Percentiles rank a stretch among this genome's conserved stretches.
Evolutionary conservation across 2,113 vertebrate species (phyloP).

Genomic region (Bambusicola thoracicus): DNA sequence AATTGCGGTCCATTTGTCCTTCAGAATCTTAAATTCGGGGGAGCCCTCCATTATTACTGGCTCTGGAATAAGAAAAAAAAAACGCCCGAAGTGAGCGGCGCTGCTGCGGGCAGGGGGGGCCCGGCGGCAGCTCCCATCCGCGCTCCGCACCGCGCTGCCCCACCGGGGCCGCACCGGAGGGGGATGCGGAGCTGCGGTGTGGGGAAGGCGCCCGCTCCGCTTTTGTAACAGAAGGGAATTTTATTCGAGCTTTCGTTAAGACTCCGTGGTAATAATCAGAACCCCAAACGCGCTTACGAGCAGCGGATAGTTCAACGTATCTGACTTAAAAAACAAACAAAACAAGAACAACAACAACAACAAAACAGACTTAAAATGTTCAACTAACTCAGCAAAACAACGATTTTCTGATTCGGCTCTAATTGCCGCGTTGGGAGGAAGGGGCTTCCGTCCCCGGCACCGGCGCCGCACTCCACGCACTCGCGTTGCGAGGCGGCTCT

Average conservation of each 20-base stretch:
- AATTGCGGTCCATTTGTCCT: conserved; percentile 92
- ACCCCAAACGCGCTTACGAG: conserved; percentile 72
- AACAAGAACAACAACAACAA: too few species aligned
- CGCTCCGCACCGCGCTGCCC: too few species aligned
- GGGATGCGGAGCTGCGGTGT: too few species aligned
- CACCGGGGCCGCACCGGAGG: too few species aligned
- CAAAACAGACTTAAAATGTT: conserved; percentile 78
- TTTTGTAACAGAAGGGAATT: conserved; percentile 73
- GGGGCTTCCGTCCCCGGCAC: conserved; percentile 25
- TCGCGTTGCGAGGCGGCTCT: too few species aligned
- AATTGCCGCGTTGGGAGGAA: conserved; percentile 75
- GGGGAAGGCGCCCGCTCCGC: conserved; percentile 18
- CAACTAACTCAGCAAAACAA: conserved; percentile 82
- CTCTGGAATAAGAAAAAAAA: conserved; percentile 77
- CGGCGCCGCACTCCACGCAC: too few species aligned
- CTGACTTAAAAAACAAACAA: neutral
- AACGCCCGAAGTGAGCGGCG: neutral
- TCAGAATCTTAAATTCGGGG: conserved; percentile 86
- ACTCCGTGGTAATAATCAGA: conserved; percentile 76
- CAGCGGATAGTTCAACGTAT: conserved; percentile 73
- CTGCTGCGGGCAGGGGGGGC: neutral
- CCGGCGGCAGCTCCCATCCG: too few species aligned
- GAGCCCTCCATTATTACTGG: conserved; percentile 94
- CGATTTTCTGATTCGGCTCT: conserved; percentile 80
- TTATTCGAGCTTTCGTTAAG: conserved; percentile 82